A percentile compares a stretch with the other conserved stretches of the same genome.
phyloP scores from a whole-genome alignment of 2,797 vertebrate genomes.

The Karalla daura region DNA sequence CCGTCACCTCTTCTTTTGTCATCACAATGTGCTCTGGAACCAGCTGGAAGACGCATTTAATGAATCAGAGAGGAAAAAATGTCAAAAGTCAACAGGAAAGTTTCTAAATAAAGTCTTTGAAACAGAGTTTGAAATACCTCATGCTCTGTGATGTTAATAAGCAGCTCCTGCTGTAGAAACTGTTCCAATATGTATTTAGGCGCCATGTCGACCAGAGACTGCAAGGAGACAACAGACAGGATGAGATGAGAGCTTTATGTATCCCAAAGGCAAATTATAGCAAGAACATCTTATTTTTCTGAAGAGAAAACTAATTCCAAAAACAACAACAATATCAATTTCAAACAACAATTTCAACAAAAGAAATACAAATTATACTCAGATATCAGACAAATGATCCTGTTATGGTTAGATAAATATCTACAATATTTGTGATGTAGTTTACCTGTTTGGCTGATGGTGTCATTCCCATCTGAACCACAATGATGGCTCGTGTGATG shows the following conservation, averaged over 20 bases:
- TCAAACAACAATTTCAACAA: background rate
- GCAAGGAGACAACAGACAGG: constrained; percentile 32
- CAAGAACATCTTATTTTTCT: background rate
- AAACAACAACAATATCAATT: background rate
- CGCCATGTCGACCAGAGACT: constrained; percentile 98
- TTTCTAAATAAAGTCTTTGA: background rate
- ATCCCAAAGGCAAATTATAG: too few species aligned
- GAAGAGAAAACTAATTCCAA: background rate
- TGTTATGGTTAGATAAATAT: background rate
- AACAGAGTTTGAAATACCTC: constrained; percentile 86
- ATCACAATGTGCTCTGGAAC: constrained; percentile 98
- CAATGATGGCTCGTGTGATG: constrained; percentile 95
- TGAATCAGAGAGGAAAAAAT: constrained; percentile 2
- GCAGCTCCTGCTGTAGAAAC: constrained; percentile 96
- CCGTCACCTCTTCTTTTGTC: constrained; percentile 96
- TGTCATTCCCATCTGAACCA: constrained; percentile 98
- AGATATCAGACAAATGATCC: background rate
- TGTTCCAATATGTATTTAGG: constrained; percentile 98
- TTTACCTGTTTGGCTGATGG: constrained; percentile 96
- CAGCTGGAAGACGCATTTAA: constrained; percentile 79
- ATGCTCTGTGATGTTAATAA: constrained; percentile 98
- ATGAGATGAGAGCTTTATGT: too few species aligned
- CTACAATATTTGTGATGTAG: background rate
- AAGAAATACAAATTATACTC: background rate
- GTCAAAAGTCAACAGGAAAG: background rate